These are phyloP conservation scores for Clarias laeviceps DNA, from an alignment of 2,797 vertebrate genomes.

Conservation along the genomic window DNA sequence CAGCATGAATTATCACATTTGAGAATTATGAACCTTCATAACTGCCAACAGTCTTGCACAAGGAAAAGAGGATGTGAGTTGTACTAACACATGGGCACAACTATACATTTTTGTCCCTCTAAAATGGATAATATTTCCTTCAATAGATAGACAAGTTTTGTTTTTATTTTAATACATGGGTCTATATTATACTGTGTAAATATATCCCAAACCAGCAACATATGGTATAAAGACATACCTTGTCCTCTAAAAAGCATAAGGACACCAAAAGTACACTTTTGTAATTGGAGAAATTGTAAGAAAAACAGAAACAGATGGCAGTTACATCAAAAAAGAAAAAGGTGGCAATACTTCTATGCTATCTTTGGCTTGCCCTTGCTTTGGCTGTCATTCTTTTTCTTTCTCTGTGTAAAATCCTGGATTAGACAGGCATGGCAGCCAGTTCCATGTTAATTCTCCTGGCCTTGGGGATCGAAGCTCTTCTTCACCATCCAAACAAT, in stretches of 20 bases:
- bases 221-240: neutral
- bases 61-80: neutral
- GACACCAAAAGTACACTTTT: neutral
- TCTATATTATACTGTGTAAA: neutral
- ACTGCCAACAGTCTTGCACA: conserved; percentile 20
- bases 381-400: conserved; percentile 34
- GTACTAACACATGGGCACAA: conserved; percentile 10
- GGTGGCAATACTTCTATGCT: conserved; percentile 45
- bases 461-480: conserved; percentile 47
- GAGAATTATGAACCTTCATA: conserved; percentile 20
- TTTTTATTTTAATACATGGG: neutral
- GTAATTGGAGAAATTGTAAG: conserved; percentile 11
- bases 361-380: conserved; percentile 48
- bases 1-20: conserved; percentile 31
- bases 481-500: conserved; percentile 50
- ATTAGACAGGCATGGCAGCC: conserved; percentile 48
- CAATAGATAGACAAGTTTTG: neutral
- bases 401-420: conserved; percentile 52
- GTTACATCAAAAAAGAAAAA: conserved; percentile 47
- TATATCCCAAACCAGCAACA: neutral
- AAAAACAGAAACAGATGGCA: conserved; percentile 36
- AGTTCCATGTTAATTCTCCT: conserved; percentile 54
- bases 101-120: neutral
- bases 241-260: conserved; percentile 19
- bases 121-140: conserved; percentile 4